Evolutionary conservation across 2,888 invertebrate genomes (phyloP), one percentile per base, ranked within the genome.

Genomic region (Coremacera marginata): DNA sequence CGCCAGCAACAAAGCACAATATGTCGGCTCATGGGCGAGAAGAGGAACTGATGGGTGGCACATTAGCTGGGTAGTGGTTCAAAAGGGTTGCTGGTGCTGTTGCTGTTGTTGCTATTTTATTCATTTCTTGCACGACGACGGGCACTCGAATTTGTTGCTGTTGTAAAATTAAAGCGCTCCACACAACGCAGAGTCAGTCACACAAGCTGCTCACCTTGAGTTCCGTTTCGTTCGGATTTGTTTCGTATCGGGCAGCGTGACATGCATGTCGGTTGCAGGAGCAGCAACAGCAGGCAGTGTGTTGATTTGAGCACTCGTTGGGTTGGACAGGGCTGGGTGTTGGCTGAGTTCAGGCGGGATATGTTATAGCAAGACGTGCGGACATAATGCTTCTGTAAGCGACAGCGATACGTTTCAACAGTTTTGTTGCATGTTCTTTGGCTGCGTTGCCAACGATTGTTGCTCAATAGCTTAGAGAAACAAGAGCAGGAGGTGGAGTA

Each of bases 381-480:
- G 52, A 55, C 55, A 31, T 70, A 70, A 70, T 55, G 55, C 52
- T 52, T 52, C 70, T 70, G 70, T n/a, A 31, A 55, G 70, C 70
- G 70, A 70, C 70, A 70, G 70, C 70, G 31, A 70, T 22, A 44
- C n/a, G 34, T 27, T 51, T 70, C 16, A 27, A 52, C 27, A 31
- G 31, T 70, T 70, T 34, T 70, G 55, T 70, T 70, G 51, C 70
- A 55, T 70, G 70, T 70, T 70, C 22, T 16, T 31, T 27, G 52
- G 52, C 55, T 31, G 31, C 55, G 52, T 31, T 55, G 51, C n/a
- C 34, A 11, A 16, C 25, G 31, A 37, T 52, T 52, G 27, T 70
- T 70, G 70, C 52, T 70, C 51, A 31, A 51, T 55, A 67, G 22
- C 44, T 34, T 25, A 14, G 11, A 5, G 70, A 22, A 27, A n/a